A percentile compares a stretch with the other conserved stretches of the same genome.
phyloP scores from a whole-genome alignment of 2,888 invertebrate genomes.

The Caenorhabditis sulstoni region DNA sequence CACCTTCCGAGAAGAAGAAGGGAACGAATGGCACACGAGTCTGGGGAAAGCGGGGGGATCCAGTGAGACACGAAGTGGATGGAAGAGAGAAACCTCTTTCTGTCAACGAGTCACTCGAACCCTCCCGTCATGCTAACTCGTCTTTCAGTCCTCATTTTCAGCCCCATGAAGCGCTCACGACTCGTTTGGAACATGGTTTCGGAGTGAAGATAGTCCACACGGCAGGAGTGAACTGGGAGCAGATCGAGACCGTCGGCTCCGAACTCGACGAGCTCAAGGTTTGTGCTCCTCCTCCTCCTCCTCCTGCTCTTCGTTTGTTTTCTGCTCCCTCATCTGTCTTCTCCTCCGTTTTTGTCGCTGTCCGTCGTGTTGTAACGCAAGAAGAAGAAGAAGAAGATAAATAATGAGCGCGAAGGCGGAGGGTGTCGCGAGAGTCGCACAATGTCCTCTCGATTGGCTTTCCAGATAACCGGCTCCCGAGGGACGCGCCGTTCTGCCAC shows the following conservation, averaged over 20 bases:
- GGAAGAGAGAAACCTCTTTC: no score
- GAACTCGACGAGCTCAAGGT: conserved; percentile 79
- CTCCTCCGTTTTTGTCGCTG: no score
- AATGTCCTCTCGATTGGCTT: conserved; percentile 57
- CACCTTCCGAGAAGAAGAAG: conserved; percentile 45
- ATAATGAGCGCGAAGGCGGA: conserved; percentile 54
- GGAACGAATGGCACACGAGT: background rate
- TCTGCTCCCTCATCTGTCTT: background rate
- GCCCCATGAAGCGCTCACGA: conserved; percentile 79
- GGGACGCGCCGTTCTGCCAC: conserved; percentile 12
- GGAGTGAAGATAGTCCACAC: conserved; percentile 76
- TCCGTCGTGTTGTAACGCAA: conserved; percentile 14
- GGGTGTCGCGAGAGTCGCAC: conserved; percentile 43
- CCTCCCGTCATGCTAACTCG: no score
- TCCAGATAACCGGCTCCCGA: conserved; percentile 53
- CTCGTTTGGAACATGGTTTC: conserved; percentile 73
- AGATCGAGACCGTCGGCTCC: conserved; percentile 71
- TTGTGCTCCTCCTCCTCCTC: conserved; percentile 2
- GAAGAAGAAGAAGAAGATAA: conserved; percentile 53
- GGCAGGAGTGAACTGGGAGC: conserved; percentile 76
- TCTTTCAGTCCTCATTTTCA: conserved; percentile 49
- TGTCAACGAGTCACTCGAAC: no score
- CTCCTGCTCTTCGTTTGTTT: conserved; percentile 12
- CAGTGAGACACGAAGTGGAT: no score
- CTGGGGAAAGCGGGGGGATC: no score